Evolutionary conservation across 92 coral and sea anemone genomes (phyloP).

Genomic region (Umimayanthus kanabou): DNA sequence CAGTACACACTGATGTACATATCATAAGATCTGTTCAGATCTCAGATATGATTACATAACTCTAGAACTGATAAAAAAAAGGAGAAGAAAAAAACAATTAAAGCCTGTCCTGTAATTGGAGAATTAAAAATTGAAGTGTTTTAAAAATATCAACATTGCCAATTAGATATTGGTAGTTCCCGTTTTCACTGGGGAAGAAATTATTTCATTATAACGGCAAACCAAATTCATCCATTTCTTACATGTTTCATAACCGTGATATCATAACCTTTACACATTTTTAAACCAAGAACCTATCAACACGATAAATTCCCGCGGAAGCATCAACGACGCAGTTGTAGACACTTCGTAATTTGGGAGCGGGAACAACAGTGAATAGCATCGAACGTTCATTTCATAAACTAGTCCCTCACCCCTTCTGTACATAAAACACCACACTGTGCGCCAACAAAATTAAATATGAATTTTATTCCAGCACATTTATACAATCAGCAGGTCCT

Average conservation of each 20-base stretch:
- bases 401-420: neutral
- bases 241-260: neutral
- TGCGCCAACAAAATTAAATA: conserved; percentile 4
- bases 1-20: too few relatives aligned
- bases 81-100: neutral
- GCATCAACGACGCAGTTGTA: neutral
- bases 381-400: neutral
- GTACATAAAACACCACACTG: neutral
- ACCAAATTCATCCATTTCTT: neutral
- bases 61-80: neutral
- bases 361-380: neutral
- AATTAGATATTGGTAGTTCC: neutral
- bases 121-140: neutral
- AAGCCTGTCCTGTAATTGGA: neutral
- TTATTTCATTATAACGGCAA: neutral
- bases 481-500: neutral
- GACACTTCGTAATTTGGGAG: conserved; percentile 7
- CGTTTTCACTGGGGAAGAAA: neutral
- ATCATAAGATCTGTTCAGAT: too few relatives aligned
- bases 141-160: neutral
- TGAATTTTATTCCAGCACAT: neutral
- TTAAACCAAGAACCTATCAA: neutral
- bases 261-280: too few relatives aligned
- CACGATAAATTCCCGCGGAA: neutral
- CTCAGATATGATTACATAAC: too few relatives aligned